These are phyloP conservation scores for Ephydatia muelleri DNA, from an alignment of 37 sponge, comb jelly and placozoan species.

Conservation along the genomic window DNA sequence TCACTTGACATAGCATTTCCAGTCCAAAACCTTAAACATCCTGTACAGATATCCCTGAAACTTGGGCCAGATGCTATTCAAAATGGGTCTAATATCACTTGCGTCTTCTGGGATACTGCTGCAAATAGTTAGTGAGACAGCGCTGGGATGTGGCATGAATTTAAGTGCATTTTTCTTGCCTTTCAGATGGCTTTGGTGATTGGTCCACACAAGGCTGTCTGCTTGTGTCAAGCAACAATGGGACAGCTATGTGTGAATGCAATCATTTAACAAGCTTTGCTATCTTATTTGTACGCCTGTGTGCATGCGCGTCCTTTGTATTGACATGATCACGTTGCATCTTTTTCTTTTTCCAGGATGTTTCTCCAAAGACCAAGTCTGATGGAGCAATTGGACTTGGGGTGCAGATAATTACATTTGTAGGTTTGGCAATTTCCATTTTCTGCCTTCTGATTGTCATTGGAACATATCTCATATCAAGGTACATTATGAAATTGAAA, in stretches of 20 bases:
- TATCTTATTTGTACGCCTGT: constrained; percentile 21
- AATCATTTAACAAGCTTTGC: constrained; percentile 59
- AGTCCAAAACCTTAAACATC: constrained; percentile 4
- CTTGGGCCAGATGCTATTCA: not conserved
- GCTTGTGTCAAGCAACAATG: not conserved
- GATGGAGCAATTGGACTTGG: not conserved
- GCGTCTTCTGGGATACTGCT: constrained; percentile 43
- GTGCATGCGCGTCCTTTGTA: not conserved
- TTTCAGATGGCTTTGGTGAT: constrained; percentile 28
- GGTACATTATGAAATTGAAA: constrained; percentile 14
- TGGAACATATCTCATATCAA: constrained; percentile 29
- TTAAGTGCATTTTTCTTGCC: not conserved
- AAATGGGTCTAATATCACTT: constrained; percentile 4
- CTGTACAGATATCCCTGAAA: not conserved
- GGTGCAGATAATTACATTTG: constrained; percentile 41
- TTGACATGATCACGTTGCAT: not conserved
- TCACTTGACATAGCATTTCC: not conserved
- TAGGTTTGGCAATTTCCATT: constrained; percentile 40
- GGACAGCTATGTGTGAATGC: constrained; percentile 6
- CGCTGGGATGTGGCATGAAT: not conserved
- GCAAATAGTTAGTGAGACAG: not conserved
- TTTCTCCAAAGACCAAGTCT: not conserved
- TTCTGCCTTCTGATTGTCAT: constrained; percentile 41
- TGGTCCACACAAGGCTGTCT: constrained; percentile 48
- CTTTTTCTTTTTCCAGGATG: constrained; percentile 3